phyloP scores from a whole-genome alignment of 1,140 invertebrate species.

The Elymnias hypermnestra region DNA sequence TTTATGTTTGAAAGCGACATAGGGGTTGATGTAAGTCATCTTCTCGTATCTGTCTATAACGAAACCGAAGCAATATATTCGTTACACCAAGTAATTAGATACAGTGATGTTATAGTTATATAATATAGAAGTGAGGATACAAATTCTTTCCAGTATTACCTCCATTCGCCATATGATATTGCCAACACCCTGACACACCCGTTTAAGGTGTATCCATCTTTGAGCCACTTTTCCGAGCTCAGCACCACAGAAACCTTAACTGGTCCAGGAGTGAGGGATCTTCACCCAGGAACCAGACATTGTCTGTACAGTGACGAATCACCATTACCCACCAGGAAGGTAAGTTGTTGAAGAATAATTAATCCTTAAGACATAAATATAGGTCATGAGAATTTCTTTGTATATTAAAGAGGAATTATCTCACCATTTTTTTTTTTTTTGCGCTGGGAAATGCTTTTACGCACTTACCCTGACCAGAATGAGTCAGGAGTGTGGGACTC shows the following conservation, averaged over 20 bases:
- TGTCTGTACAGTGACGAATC: slow-evolving; percentile 76
- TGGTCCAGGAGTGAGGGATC: slow-evolving; percentile 47
- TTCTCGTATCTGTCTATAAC: too few relatives aligned
- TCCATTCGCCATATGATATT: slow-evolving; percentile 77
- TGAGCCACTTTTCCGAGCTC: slow-evolving; percentile 68
- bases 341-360: slow-evolving; percentile 15
- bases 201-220: slow-evolving; percentile 35
- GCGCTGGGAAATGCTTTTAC: too few relatives aligned
- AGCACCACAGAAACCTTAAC: slow-evolving; percentile 73
- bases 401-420: too few relatives aligned
- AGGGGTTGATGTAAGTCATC: slow-evolving; percentile 7
- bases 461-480: too few relatives aligned
- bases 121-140: background rate
- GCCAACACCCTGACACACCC: slow-evolving; percentile 50
- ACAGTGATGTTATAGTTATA: background rate
- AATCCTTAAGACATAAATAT: too few relatives aligned
- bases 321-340: slow-evolving; percentile 18
- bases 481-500: too few relatives aligned
- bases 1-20: slow-evolving; percentile 28
- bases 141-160: slow-evolving; percentile 67
- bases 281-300: slow-evolving; percentile 60
- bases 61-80: too few relatives aligned
- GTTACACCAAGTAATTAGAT: too few relatives aligned
- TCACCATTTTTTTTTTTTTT: too few relatives aligned
- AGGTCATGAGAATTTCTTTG: too few relatives aligned